A percentile compares a stretch with the other conserved stretches of the same genome.
Conservation (phyloP, 2,888 invertebrate genomes). For the Tetranychus truncatus region DNA sequence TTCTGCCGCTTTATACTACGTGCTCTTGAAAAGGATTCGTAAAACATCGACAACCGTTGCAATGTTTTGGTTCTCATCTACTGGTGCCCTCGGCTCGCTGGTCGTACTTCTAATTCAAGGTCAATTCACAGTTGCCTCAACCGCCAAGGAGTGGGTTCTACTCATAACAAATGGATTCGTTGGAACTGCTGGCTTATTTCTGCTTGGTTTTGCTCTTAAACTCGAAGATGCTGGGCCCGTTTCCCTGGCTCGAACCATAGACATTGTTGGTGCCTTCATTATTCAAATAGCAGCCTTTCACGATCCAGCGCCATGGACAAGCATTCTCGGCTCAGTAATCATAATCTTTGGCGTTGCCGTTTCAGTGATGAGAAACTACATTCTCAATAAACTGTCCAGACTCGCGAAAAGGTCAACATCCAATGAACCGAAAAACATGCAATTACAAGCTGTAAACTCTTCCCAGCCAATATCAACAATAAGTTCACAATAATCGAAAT, state of each 20-base stretch:
- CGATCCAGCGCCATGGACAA: slow-evolving; percentile 18
- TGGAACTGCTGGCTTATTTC: slow-evolving; percentile 36
- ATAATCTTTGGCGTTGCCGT: not conserved
- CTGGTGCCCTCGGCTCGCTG: not conserved
- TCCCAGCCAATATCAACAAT: too few species aligned
- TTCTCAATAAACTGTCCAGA: not conserved
- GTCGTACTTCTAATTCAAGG: not conserved
- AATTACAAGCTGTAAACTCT: too few species aligned
- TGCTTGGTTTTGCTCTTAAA: slow-evolving; percentile 64
- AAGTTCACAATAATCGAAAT: too few species aligned
- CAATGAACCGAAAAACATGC: too few species aligned
- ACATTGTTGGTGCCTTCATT: slow-evolving; percentile 73
- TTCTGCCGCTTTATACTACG: not conserved
- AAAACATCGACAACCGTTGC: not conserved
- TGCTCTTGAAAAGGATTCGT: not conserved
- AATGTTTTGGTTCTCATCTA: not conserved
- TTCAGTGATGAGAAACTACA: not conserved
- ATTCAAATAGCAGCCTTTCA: slow-evolving; percentile 43
- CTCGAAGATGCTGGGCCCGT: slow-evolving; percentile 79
- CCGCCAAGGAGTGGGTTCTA: not conserved
- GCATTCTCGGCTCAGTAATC: slow-evolving; percentile 16
- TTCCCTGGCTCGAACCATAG: slow-evolving; percentile 68
- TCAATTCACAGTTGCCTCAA: not conserved
- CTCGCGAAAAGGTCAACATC: too few species aligned
- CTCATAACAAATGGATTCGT: slow-evolving; percentile 10